These are phyloP conservation scores for Corynorhinus townsendii DNA, from an alignment of 2,113 vertebrate species.

Conservation along the genomic window DNA sequence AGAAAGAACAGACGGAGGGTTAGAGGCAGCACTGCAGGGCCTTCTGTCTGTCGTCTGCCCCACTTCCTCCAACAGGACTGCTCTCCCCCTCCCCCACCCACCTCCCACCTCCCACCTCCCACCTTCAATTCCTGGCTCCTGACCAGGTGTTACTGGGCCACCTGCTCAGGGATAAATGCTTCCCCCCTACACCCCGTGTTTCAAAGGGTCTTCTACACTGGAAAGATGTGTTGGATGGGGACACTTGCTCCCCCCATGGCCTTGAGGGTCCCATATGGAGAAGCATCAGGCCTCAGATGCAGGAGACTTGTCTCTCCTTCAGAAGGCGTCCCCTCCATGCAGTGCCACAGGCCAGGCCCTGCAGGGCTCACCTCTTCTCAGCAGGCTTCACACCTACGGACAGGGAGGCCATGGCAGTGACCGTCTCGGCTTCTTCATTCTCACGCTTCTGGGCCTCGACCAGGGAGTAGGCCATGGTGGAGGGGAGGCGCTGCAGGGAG, in stretches of 20 bases:
- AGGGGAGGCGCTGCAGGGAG: constrained; percentile 87
- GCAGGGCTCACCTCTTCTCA: constrained; percentile 87
- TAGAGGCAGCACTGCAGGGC: not conserved
- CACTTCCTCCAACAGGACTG: not conserved
- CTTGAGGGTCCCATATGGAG: rapidly evolving
- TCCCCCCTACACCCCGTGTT: not conserved
- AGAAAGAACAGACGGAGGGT: not conserved
- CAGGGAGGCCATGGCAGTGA: constrained; percentile 96
- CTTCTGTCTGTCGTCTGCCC: too few species aligned
- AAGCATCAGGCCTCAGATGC: rapidly evolving
- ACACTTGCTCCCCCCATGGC: not conserved
- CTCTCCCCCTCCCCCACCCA: not conserved
- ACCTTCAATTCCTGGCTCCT: not conserved
- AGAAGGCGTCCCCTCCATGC: rapidly evolving
- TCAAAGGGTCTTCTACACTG: not conserved
- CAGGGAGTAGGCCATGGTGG: constrained; percentile 89
- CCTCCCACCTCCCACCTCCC: rapidly evolving
- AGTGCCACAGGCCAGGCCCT: rapidly evolving
- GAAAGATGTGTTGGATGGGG: not conserved
- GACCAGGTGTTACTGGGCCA: not conserved
- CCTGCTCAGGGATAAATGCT: not conserved
- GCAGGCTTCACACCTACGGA: constrained; percentile 92
- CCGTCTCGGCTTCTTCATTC: constrained; percentile 93
- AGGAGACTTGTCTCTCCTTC: rapidly evolving
- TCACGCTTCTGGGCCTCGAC: constrained; percentile 91